These are phyloP conservation scores for Xanthia togata DNA, from an alignment of 2,888 invertebrate genomes.

Conservation along the genomic window DNA sequence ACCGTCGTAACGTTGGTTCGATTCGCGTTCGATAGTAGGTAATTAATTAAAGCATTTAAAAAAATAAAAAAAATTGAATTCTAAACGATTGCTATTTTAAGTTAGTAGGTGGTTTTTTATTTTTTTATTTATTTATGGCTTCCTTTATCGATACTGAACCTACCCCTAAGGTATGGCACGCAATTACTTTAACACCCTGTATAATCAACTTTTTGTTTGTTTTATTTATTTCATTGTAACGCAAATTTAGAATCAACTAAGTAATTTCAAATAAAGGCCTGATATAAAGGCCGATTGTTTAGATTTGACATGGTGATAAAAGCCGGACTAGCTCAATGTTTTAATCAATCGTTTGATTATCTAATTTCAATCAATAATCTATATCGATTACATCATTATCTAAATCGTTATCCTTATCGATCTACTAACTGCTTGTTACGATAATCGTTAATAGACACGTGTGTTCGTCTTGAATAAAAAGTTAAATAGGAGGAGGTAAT, in stretches of 20 bases:
- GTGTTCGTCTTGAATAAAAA: constrained; percentile 6
- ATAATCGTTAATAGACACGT: constrained; percentile 23
- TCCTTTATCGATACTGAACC: too few relatives aligned
- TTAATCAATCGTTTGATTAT: constrained; percentile 33
- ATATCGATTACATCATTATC: constrained; percentile 37
- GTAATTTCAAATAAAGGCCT: neutral
- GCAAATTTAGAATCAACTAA: neutral
- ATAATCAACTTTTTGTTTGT: neutral
- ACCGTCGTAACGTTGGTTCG: too few relatives aligned
- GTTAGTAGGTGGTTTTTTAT: too few relatives aligned
- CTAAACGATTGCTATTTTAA: too few relatives aligned
- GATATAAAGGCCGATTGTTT: neutral
- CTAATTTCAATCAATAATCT: constrained; percentile 33
- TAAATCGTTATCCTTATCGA: constrained; percentile 20
- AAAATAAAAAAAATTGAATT: too few relatives aligned
- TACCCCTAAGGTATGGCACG: too few relatives aligned
- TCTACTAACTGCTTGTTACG: constrained; percentile 28
- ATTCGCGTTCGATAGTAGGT: too few relatives aligned
- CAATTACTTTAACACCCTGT: too few relatives aligned
- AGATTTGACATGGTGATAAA: constrained; percentile 31
- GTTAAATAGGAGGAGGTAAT: neutral
- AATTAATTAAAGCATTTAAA: too few relatives aligned
- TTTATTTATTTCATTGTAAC: neutral
- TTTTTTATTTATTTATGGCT: too few relatives aligned
- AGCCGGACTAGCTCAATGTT: constrained; percentile 26